Evolutionary conservation across 2,113 vertebrate genomes (phyloP), one percentile per base, ranked within the genome.

Genomic region (Passerina amoena): DNA sequence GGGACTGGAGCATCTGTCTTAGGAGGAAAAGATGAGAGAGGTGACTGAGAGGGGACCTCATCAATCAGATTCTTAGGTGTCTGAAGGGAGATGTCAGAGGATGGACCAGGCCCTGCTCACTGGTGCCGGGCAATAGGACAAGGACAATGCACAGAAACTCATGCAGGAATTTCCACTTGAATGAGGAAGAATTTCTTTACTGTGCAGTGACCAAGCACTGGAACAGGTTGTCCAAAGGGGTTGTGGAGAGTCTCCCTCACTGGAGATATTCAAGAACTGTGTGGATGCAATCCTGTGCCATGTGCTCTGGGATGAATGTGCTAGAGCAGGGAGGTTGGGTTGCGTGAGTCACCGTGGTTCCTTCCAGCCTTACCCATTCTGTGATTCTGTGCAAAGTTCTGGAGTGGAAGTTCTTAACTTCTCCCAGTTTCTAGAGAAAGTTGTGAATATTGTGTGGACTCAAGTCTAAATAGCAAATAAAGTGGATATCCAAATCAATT

Each of bases 81-180:
- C 45, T 66, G 37, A 51, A 82, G 38, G 69, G 69, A 27, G 28
- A 4, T 51, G 37, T 23, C 19, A 12, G 51, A 51, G 37, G 45
- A 18, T 30, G 38, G 33, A 25, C 38, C 23, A 38, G 38, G 15
- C 51, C 45, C 37, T 59, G 20, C 51, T 66, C 28, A 19, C 27
- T 53, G 53, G 11, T 60, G 20, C n/a, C 0, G 0, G 5, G 24
- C 53, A 82, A 0, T 9, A 45, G 45, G 12, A n/a, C 19, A 12
- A 24, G 44, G 51, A 53, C 11, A 19, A 19, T 31, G 28, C 12
- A 33, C 10, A 60, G 19, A 82, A 73, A 51, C 10, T 24, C 37
- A 11, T 38, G 60, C 37, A 30, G 25, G 19, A 38, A 45, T 2
- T 73, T 45, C 37, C 60, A 33, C 27, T 5, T 37, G 14, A 25